Evolutionary conservation across 2,113 vertebrate species (phyloP), one percentile per base, ranked within the genome.

Genomic region (Tricholaema leucomelas): DNA sequence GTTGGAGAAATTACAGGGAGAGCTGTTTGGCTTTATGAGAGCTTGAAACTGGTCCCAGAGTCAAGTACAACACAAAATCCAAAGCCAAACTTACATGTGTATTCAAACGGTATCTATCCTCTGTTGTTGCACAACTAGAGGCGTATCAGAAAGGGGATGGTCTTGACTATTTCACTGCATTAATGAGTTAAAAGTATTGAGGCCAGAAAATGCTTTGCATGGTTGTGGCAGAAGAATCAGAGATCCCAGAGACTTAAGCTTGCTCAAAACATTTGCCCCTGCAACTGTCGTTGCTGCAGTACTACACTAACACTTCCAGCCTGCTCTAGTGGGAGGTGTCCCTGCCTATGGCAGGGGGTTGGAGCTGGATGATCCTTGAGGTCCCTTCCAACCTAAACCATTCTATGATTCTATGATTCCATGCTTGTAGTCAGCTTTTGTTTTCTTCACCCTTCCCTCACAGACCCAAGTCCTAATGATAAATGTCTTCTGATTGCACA

Each of bases 1-100:
- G 91, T 66, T 91, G 91, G 84, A 94, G 81, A 95, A 91, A 96
- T 94, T 94, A 83, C 77, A 91, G 85, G 84, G 96, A 88, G 85
- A 87, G 87, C 73, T 66, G 65, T 50, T 92, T 96, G 94, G 91
- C 91, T 96, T 94, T 88, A 91, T 81, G 94, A 91, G 81, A 91
- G 81, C 64, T 95, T 95, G 87, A 96, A 97, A 95, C 74, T 25
- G 5, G 46, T 96, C 94, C 91, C 81, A 90, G 89, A 93, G 93
- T 95, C 94, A 95, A 97, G 92, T 90, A 55, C 16, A 61, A 95
- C 89, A 97, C 86, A 96, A 96, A 93, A 76, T 64, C 88, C 89
- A 90, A 86, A 95, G 88, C 92, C 89, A 81, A 95, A 73, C 67
- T 72, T 40, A 16, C 4, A 7, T 70, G 15, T 63, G 33, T 59